Conservation (phyloP, 2,888 invertebrate species). For the Diadegma fenestrale region DNA sequence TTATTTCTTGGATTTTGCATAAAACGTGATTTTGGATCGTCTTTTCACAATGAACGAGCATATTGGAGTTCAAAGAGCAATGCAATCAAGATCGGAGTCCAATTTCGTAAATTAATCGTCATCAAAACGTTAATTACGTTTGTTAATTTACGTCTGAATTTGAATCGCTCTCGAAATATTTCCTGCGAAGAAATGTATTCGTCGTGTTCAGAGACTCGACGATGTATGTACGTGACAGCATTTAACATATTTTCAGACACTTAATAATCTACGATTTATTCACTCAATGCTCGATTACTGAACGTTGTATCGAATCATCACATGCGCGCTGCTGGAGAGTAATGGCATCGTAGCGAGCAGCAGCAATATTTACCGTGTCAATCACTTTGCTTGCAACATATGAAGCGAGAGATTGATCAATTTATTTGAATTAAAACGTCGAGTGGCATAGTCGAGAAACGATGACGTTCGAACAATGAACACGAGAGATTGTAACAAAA, state of each 20-base stretch:
- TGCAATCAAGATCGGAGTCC: too few relatives aligned
- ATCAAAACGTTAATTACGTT: too few relatives aligned
- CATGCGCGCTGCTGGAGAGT: constrained; percentile 7
- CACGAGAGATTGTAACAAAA: not conserved
- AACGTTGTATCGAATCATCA: constrained; percentile 16
- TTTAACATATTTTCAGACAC: not conserved
- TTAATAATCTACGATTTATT: not conserved
- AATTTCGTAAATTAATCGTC: too few relatives aligned
- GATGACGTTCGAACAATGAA: constrained; percentile 47
- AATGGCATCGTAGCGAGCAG: not conserved
- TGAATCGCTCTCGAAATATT: too few relatives aligned
- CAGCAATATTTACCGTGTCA: constrained; percentile 23
- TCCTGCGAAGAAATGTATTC: too few relatives aligned
- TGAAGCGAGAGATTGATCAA: constrained; percentile 12
- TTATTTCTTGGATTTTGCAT: too few relatives aligned
- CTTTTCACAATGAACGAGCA: too few relatives aligned
- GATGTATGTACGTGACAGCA: too few relatives aligned
- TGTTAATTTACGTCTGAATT: too few relatives aligned
- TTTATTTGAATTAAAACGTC: constrained; percentile 48
- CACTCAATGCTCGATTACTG: not conserved
- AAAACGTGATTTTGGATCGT: not conserved
- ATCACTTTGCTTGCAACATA: constrained; percentile 18
- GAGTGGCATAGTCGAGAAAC: not conserved
- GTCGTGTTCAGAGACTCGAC: too few relatives aligned
- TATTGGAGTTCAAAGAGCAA: too few relatives aligned